Evolutionary conservation across 1,140 invertebrate species (phyloP).

Genomic region (Brachionus asplanchnoidis): DNA sequence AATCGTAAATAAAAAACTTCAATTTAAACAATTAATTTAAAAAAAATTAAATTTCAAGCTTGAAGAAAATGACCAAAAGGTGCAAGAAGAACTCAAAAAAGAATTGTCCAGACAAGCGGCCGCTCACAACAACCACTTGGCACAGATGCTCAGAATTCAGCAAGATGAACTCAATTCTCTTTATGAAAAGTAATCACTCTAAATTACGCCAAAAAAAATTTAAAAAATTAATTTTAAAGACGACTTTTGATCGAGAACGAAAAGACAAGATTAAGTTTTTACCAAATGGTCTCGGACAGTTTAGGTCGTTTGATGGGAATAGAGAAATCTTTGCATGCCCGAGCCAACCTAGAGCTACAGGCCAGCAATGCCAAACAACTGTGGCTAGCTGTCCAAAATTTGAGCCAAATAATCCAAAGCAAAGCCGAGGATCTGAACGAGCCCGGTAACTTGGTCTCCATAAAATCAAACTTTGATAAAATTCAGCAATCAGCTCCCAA

Average conservation of each 20-base stretch:
- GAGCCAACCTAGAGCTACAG: slow-evolving; percentile 62
- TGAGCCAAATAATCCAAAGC: slow-evolving; percentile 43
- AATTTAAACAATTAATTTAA: not conserved
- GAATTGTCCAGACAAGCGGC: slow-evolving; percentile 74
- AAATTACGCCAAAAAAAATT: slow-evolving; percentile 52
- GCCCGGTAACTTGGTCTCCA: slow-evolving; percentile 62
- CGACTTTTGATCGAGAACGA: slow-evolving; percentile 62
- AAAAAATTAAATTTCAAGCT: slow-evolving; percentile 57
- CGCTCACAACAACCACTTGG: slow-evolving; percentile 75
- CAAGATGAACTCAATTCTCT: slow-evolving; percentile 66
- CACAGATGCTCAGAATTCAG: slow-evolving; percentile 66
- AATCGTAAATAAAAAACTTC: slow-evolving; percentile 48
- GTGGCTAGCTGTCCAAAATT: slow-evolving; percentile 32
- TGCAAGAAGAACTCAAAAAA: slow-evolving; percentile 69
- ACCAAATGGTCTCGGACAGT: slow-evolving; percentile 72
- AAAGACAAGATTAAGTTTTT: slow-evolving; percentile 58
- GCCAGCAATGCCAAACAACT: slow-evolving; percentile 39
- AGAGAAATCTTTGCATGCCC: slow-evolving; percentile 70
- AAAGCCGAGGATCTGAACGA: slow-evolving; percentile 54
- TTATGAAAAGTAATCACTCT: slow-evolving; percentile 63
- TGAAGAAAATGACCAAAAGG: slow-evolving; percentile 62
- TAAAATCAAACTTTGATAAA: slow-evolving; percentile 69
- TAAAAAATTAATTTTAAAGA: slow-evolving; percentile 41
- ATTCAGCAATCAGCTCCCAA: slow-evolving; percentile 58
- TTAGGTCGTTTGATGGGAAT: slow-evolving; percentile 78